These are phyloP conservation scores for Sebastes trivittatus DNA, from an alignment of 2,797 vertebrate genomes.

Conservation along the genomic window DNA sequence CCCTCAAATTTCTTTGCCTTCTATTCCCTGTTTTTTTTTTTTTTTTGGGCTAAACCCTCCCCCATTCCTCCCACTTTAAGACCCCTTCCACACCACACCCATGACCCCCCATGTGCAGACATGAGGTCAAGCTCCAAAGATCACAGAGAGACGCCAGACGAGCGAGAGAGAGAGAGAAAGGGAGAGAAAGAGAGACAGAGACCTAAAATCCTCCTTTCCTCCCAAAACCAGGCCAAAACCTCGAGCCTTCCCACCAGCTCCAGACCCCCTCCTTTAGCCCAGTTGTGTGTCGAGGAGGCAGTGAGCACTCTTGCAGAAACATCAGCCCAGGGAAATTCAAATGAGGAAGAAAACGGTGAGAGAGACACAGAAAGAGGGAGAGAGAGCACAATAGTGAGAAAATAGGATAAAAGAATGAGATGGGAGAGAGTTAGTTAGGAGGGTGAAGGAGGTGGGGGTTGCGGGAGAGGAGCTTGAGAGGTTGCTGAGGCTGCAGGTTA, in stretches of 20 bases:
- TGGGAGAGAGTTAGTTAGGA: conserved; percentile 65
- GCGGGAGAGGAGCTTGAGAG: conserved; percentile 63
- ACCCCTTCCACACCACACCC: conserved; percentile 71
- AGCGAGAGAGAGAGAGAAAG: conserved; percentile 27
- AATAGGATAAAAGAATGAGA: conserved; percentile 80
- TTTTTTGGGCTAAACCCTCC: conserved; percentile 37
- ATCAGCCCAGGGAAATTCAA: conserved; percentile 94
- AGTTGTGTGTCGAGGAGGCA: conserved; percentile 78
- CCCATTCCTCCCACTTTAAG: conserved; percentile 59
- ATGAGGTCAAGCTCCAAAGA: conserved; percentile 86
- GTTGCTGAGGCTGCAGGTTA: conserved; percentile 88
- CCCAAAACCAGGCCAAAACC: conserved; percentile 73
- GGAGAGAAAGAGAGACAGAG: conserved; percentile 58
- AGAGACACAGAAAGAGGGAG: conserved; percentile 62
- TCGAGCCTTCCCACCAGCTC: conserved; percentile 72
- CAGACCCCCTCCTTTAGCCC: conserved; percentile 70
- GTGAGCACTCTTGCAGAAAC: conserved; percentile 97
- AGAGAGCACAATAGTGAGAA: conserved; percentile 84
- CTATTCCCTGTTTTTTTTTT: conserved; percentile 44
- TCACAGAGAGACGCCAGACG: conserved; percentile 83
- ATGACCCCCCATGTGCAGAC: conserved; percentile 82
- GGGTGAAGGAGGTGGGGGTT: conserved; percentile 42
- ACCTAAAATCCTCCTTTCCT: conserved; percentile 73
- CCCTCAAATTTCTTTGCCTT: conserved; percentile 67
- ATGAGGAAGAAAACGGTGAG: conserved; percentile 84